Conservation (phyloP, 2,113 vertebrate genomes). For the Erinaceus europaeus region DNA sequence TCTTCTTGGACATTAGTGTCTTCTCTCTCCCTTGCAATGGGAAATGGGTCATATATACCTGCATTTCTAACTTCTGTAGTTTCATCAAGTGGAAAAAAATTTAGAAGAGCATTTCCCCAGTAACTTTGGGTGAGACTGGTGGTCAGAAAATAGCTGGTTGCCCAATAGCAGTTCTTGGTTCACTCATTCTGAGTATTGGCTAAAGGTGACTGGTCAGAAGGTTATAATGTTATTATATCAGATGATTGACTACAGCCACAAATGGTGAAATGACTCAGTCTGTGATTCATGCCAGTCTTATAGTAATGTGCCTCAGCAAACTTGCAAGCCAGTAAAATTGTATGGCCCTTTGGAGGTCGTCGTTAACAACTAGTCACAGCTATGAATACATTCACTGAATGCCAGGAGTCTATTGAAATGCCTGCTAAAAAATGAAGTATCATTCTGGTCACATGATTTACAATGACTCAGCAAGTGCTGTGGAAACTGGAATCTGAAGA, state of each 20-base stretch:
- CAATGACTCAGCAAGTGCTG: not conserved
- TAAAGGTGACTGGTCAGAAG: conserved; percentile 36
- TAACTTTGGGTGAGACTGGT: not conserved
- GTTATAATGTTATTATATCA: conserved; percentile 3
- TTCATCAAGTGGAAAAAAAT: not conserved
- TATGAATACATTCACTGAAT: not conserved
- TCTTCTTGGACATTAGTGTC: not conserved
- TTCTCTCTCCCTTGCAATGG: not conserved
- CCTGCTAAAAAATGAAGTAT: not conserved
- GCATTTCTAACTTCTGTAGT: not conserved
- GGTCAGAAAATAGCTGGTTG: conserved; percentile 24
- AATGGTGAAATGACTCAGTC: not conserved
- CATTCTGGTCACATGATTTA: not conserved
- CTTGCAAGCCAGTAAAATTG: not conserved
- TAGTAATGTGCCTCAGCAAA: not conserved
- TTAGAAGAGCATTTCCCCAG: not conserved
- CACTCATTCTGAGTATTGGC: conserved; percentile 16
- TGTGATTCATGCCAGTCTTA: not conserved
- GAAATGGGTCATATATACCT: not conserved
- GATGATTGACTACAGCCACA: not conserved
- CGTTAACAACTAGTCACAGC: not conserved
- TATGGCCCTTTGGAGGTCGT: not conserved
- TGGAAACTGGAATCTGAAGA: not conserved
- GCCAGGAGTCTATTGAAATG: not conserved
- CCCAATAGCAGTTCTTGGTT: conserved; percentile 34